Conservation (phyloP, 1,140 invertebrate genomes). For the Probaryconus sp. region DNA sequence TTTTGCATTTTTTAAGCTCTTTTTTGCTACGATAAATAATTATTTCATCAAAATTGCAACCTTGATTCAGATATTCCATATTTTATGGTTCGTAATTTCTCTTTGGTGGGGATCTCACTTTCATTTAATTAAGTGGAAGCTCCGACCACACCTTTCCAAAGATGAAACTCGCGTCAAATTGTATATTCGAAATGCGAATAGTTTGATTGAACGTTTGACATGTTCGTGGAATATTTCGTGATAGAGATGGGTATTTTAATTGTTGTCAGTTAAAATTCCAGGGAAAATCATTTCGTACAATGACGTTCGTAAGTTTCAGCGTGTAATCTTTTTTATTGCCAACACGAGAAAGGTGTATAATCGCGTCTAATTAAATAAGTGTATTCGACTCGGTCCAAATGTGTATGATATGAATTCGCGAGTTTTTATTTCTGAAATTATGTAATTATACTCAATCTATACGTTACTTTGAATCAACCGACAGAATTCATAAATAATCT, state of each 20-base stretch:
- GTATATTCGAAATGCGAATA: slow-evolving; percentile 39
- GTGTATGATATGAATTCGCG: slow-evolving; percentile 9
- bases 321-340: slow-evolving; percentile 8
- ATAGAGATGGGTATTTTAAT: slow-evolving; percentile 27
- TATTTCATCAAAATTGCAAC: slow-evolving; percentile 25
- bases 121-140: slow-evolving; percentile 38
- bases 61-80: slow-evolving; percentile 17
- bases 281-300: neutral
- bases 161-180: too few relatives aligned
- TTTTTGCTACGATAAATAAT: slow-evolving; percentile 28
- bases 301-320: neutral
- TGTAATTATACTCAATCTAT: slow-evolving; percentile 26
- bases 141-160: slow-evolving; percentile 15
- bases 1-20: too few relatives aligned
- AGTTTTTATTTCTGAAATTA: slow-evolving; percentile 24
- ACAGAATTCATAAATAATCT: slow-evolving; percentile 39
- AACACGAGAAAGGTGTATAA: slow-evolving; percentile 18
- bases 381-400: slow-evolving; percentile 3
- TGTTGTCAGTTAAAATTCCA: slow-evolving; percentile 24
- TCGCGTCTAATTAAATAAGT: slow-evolving; percentile 33
- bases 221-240: slow-evolving; percentile 21
- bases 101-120: slow-evolving; percentile 23
- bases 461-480: slow-evolving; percentile 5
- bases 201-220: slow-evolving; percentile 36
- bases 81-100: slow-evolving; percentile 23